Conservation (phyloP, 2,797 vertebrate genomes). For the Sebastes vulpes region DNA sequence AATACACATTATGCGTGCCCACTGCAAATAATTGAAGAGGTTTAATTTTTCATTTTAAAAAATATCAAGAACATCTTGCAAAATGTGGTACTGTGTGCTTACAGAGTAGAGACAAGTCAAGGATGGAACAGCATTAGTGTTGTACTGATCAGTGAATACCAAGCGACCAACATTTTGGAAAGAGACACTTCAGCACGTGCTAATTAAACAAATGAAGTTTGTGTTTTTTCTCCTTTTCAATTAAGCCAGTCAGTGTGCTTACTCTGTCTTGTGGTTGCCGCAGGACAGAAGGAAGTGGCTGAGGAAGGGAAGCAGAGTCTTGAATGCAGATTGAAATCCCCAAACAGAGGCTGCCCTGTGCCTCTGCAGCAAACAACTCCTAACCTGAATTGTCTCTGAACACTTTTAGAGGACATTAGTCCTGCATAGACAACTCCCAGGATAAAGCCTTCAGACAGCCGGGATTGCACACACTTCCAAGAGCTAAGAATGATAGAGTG, state of each 20-base stretch:
- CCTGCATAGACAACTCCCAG: conserved; percentile 32
- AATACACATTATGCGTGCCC: conserved; percentile 14
- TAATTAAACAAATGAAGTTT: conserved; percentile 12
- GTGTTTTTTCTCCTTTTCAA: not conserved
- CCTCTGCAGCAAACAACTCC: conserved; percentile 17
- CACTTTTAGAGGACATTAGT: conserved; percentile 47
- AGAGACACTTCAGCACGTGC: conserved; percentile 2
- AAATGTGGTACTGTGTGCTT: not conserved
- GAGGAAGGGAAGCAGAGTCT: conserved; percentile 9
- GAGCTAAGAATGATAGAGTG: conserved; percentile 42
- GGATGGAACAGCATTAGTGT: not conserved
- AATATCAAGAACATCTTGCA: conserved; percentile 1
- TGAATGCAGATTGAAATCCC: conserved; percentile 53
- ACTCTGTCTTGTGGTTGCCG: not conserved
- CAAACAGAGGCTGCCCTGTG: conserved; percentile 28
- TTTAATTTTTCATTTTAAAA: not conserved
- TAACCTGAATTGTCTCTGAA: conserved; percentile 44
- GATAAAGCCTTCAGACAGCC: conserved; percentile 36
- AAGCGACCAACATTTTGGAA: conserved; percentile 13
- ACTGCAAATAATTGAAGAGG: not conserved
- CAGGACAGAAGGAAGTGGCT: conserved; percentile 23
- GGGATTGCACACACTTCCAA: conserved; percentile 8
- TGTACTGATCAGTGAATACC: conserved; percentile 3
- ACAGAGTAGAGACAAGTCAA: not conserved
- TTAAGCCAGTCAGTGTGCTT: conserved; percentile 18